These are phyloP conservation scores for Erythrolamprus reginae DNA, from an alignment of 2,113 vertebrate genomes.

Conservation along the genomic window DNA sequence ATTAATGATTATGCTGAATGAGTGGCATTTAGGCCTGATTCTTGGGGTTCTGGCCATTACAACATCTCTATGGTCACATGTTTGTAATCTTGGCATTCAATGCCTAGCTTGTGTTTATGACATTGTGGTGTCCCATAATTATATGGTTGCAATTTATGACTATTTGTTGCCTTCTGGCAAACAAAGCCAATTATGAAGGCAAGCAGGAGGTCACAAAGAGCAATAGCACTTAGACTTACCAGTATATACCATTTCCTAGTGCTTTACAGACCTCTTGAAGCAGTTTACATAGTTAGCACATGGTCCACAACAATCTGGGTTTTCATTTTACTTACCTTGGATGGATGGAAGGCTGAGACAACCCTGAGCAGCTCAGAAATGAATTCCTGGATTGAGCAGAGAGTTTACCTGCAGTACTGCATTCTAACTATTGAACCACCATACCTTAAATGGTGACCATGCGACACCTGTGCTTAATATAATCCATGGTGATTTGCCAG, in stretches of 20 bases:
- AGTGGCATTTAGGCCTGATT: neutral
- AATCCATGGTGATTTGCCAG: neutral
- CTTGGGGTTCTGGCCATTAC: neutral
- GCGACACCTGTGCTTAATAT: neutral
- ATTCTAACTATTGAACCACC: no score
- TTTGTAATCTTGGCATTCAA: neutral
- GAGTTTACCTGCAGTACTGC: no score
- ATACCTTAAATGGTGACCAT: neutral
- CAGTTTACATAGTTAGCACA: no score
- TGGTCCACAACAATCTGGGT: no score
- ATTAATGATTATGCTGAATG: neutral
- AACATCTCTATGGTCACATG: neutral
- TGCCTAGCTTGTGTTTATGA: neutral
- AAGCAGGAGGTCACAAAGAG: neutral
- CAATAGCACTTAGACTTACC: no score
- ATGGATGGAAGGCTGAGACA: no score
- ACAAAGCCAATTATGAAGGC: neutral
- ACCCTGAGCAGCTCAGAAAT: no score
- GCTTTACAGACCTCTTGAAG: no score
- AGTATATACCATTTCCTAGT: no score
- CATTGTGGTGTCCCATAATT: neutral
- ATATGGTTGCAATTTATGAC: neutral
- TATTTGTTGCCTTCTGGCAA: neutral
- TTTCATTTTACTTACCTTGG: no score
- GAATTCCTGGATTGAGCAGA: no score